phyloP scores from a whole-genome alignment of 2,113 vertebrate genomes.

The human (Homo sapiens) region GRCh38 chr9:108741001-108741500 shows the following conservation, averaged over 20 bases:
- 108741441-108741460: not conserved
- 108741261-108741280: not conserved
- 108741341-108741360: not conserved
- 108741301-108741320: not conserved
- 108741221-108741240: not conserved
- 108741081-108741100: not conserved
- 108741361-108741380: not conserved
- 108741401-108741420: not conserved
- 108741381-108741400: not conserved
- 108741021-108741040: not conserved
- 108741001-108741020: not conserved
- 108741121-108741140: not conserved
- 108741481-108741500: too few relatives aligned
- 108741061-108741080: not conserved
- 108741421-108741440: not conserved
- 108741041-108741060: not conserved
- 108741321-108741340: not conserved
- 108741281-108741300: not conserved
- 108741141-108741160: not conserved
- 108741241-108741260: not conserved
- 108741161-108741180: not conserved
- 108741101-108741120: not conserved
- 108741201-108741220: not conserved
- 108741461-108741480: not conserved
- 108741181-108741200: not conserved